Evolutionary conservation across 2,888 invertebrate genomes (phyloP).

Genomic region (Epinotia brunnichana): DNA sequence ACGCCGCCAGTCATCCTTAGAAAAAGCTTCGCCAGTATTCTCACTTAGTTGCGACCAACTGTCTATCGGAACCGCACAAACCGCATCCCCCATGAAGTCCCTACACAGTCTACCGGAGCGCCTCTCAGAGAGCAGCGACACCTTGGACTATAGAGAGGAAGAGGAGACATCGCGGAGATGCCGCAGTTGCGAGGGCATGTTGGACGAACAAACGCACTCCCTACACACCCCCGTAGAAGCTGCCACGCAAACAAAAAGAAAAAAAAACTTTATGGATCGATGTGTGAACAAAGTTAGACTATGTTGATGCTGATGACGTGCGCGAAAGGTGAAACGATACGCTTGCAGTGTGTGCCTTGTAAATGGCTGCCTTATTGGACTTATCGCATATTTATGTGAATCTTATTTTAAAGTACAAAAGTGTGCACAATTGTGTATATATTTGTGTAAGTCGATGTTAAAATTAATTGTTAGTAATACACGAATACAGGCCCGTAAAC

Average conservation of each 20-base stretch:
- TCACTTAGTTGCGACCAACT: constrained; percentile 78
- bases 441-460: constrained; percentile 74
- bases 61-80: constrained; percentile 74
- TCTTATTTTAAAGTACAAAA: constrained; percentile 81
- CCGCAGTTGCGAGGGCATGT: constrained; percentile 86
- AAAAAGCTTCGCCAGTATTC: constrained; percentile 68
- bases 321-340: constrained; percentile 53
- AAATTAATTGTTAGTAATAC: constrained; percentile 51
- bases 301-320: constrained; percentile 85
- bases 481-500: constrained; percentile 34
- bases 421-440: constrained; percentile 80
- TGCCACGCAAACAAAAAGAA: constrained; percentile 85
- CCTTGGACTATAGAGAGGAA: constrained; percentile 63
- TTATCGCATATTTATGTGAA: constrained; percentile 73
- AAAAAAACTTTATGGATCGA: constrained; percentile 93
- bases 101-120: constrained; percentile 75
- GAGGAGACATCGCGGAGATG: constrained; percentile 74
- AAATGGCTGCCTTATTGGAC: constrained; percentile 74
- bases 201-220: constrained; percentile 83
- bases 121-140: constrained; percentile 73
- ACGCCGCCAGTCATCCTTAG: constrained; percentile 75
- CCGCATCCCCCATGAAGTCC: constrained; percentile 74
- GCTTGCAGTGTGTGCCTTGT: constrained; percentile 76
- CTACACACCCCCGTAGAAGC: constrained; percentile 84
- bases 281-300: constrained; percentile 93